Base-by-base conservation (phyloP, 2,797 vertebrate genomes). In the Betta splendens region DNA sequence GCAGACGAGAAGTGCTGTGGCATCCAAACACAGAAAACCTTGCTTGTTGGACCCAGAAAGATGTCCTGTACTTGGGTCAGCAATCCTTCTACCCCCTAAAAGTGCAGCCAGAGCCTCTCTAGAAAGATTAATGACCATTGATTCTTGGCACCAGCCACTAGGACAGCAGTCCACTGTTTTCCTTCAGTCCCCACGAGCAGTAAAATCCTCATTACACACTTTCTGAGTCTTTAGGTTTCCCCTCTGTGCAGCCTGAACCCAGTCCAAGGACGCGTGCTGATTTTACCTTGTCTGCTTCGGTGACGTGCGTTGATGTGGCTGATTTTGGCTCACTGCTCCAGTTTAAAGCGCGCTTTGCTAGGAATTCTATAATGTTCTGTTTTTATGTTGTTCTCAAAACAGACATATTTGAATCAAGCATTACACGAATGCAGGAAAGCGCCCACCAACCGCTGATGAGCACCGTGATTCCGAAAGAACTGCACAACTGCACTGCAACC, bases 111-210 rank as follows among this genome's bases (percentile, higher is more conserved):
- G 78, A 71, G 77, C 75, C 76, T 85, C 85, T 90, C 81, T 67
- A 28, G 72, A 72, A 89, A 89, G 91, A 92, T 92, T 91, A 91
- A 92, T 92, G 90, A 88, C 84, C 87, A 89, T 77, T 85, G 85
- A 90, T 92, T 81, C 79, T 36, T 43, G 26, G 77, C 85, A 72
- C 76, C 79, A 91, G 79, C 69, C 81, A 84, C 74, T 75, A 64
- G 83, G 72, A 75, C 83, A 79, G 80, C 82, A 66, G 53, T 68
- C 67, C 48, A 49, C 80, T 66, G 64, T 80, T 82, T 81, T 70
- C 75, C 68, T 77, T 62, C 51, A 29, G 70, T 78, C 70, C 67
- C 50, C 67, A 69, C 12, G 42, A 84, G 65, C 68, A 63, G 74
- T 75, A 82, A 81, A 87, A 85, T 77, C 75, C 79, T 83, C 83